Evolutionary conservation across 64 coral and sea anemone genomes (phyloP).

Genomic region (Astreopora myriophthalma): DNA sequence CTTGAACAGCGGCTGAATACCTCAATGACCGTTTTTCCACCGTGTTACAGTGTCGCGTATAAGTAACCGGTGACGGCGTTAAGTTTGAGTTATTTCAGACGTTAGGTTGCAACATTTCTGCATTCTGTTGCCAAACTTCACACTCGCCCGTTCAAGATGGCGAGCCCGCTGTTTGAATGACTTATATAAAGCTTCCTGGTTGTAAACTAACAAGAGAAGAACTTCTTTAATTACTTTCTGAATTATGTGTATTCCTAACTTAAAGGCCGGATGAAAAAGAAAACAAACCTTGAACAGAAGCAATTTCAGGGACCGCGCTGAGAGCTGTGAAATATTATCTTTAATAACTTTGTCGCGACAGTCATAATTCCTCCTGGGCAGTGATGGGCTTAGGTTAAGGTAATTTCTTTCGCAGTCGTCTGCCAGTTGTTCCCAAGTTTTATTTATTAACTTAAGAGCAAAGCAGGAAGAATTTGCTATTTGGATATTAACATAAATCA

Average conservation of each 20-base stretch:
- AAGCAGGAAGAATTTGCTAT: too few species aligned
- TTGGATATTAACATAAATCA: too few species aligned
- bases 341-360: not conserved
- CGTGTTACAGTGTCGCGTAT: too few species aligned
- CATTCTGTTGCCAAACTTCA: too few species aligned
- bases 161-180: too few species aligned
- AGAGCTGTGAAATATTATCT: not conserved
- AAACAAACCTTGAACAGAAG: not conserved
- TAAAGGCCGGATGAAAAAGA: too few species aligned
- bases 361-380: not conserved
- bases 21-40: too few species aligned
- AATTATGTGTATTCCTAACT: not conserved
- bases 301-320: not conserved
- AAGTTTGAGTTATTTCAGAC: too few species aligned
- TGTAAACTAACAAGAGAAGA: not conserved
- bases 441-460: too few species aligned
- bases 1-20: not conserved
- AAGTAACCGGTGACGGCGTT: too few species aligned
- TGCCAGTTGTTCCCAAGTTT: not conserved
- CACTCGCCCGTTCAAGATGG: too few species aligned
- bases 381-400: not conserved
- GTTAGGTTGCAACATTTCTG: too few species aligned
- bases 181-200: not conserved
- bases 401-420: not conserved
- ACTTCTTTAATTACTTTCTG: not conserved